These are phyloP conservation scores for Lasioglossum calceatum DNA, from an alignment of 2,888 invertebrate genomes.

Conservation along the genomic window DNA sequence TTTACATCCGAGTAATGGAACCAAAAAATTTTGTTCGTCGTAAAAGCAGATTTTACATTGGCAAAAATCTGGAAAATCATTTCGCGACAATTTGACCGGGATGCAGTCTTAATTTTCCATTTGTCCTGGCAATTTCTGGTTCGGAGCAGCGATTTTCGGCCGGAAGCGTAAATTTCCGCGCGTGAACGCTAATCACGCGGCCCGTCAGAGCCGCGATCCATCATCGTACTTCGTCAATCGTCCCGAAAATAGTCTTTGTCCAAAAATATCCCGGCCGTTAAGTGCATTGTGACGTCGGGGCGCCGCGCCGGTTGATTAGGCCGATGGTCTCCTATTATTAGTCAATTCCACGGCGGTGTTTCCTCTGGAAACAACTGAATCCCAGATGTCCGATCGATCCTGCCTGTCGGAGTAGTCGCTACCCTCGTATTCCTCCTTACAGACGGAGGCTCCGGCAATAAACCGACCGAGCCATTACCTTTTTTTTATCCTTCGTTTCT, in stretches of 20 bases:
- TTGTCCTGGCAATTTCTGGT: constrained; percentile 15
- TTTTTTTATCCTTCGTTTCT: constrained; percentile 35
- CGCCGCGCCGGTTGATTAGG: constrained; percentile 65
- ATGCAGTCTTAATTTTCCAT: constrained; percentile 8
- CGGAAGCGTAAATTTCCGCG: constrained; percentile 45
- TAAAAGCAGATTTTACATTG: neutral
- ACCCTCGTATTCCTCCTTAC: constrained; percentile 38
- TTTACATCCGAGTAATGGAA: neutral
- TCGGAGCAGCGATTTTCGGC: constrained; percentile 9
- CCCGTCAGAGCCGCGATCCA: constrained; percentile 55
- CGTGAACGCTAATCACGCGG: constrained; percentile 60
- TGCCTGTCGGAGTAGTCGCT: constrained; percentile 5
- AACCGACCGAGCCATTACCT: constrained; percentile 28
- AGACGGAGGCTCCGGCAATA: constrained; percentile 18
- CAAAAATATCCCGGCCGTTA: constrained; percentile 71
- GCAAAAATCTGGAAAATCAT: neutral
- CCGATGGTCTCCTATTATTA: constrained; percentile 75
- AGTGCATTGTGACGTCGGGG: constrained; percentile 74
- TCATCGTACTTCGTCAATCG: constrained; percentile 66
- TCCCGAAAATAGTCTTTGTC: constrained; percentile 62
- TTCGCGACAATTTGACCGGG: neutral
- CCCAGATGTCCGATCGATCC: constrained; percentile 62
- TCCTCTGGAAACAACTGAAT: constrained; percentile 66
- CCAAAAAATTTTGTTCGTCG: neutral
- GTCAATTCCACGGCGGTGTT: constrained; percentile 70